A percentile compares a stretch with the other conserved stretches of the same genome.
Evolutionary conservation across 1,140 invertebrate genomes (phyloP).

Genomic region (Zaprionus davidi): DNA sequence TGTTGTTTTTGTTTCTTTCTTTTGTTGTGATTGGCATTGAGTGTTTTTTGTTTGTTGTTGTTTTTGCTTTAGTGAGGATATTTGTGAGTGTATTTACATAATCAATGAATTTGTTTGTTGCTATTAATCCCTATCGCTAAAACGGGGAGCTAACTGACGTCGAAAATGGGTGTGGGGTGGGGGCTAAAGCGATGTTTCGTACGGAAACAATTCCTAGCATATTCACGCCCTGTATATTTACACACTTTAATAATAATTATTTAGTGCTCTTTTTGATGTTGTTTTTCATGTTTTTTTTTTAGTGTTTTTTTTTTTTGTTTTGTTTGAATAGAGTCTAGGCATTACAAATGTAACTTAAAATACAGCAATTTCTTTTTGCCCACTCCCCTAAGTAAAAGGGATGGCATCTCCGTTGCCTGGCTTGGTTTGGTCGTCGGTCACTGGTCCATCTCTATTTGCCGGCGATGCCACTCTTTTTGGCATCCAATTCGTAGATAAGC

Average conservation of each 20-base stretch:
- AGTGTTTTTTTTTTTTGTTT: neutral
- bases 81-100: constrained; percentile 66
- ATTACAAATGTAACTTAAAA: constrained; percentile 57
- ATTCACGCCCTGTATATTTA: constrained; percentile 32
- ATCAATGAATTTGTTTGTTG: constrained; percentile 49
- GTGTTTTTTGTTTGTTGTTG: constrained; percentile 5
- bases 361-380: constrained; percentile 27
- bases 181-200: constrained; percentile 12
- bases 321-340: constrained; percentile 41
- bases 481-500: constrained; percentile 99
- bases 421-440: constrained; percentile 3
- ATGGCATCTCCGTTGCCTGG: constrained; percentile 20
- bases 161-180: constrained; percentile 19
- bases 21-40: constrained; percentile 15
- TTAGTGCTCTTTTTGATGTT: constrained; percentile 19
- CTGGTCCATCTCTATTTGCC: constrained; percentile 49
- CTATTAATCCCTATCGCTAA: constrained; percentile 56
- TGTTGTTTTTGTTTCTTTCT: constrained; percentile 6
- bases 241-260: constrained; percentile 28
- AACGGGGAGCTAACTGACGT: constrained; percentile 38
- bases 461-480: constrained; percentile 92
- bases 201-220: constrained; percentile 28
- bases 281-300: constrained; percentile 16
- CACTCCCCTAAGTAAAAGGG: constrained; percentile 15
- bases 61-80: constrained; percentile 22